A percentile compares a stretch with the other conserved stretches of the same genome.
Conservation (phyloP, 2,888 invertebrate species). For the Pollenia amentaria region DNA sequence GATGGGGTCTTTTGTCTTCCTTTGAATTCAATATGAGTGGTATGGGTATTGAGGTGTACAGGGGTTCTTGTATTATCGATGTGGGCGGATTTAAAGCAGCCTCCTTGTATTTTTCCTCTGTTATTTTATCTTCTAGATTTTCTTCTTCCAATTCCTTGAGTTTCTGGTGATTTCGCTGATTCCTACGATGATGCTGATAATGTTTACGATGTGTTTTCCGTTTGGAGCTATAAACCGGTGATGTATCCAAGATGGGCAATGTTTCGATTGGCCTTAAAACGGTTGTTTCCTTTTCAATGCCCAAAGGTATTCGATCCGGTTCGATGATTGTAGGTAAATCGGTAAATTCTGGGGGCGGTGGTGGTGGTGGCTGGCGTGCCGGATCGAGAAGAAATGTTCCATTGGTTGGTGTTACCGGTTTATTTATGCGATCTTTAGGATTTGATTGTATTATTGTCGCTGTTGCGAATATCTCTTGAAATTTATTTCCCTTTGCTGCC, state of each 20-base stretch:
- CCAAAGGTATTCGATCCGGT: conserved; percentile 66
- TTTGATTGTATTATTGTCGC: conserved; percentile 82
- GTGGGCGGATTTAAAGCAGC: conserved; percentile 80
- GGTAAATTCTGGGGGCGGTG: conserved; percentile 43
- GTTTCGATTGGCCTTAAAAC: conserved; percentile 66
- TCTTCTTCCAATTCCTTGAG: conserved; percentile 61
- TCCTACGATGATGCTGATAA: conserved; percentile 79
- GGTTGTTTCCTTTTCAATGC: conserved; percentile 59
- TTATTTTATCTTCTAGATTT: conserved; percentile 51
- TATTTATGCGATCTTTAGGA: conserved; percentile 77
- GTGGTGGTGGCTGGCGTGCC: conserved; percentile 56
- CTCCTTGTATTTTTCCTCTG: conserved; percentile 75
- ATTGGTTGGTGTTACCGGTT: conserved; percentile 75
- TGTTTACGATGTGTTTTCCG: conserved; percentile 81
- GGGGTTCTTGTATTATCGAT: conserved; percentile 77
- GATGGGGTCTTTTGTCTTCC: conserved; percentile 80
- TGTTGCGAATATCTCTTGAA: conserved; percentile 82
- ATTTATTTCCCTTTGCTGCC: conserved; percentile 81
- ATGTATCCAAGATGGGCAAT: conserved; percentile 78
- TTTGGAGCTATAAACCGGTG: conserved; percentile 76
- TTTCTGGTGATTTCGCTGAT: conserved; percentile 73
- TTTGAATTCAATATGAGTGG: conserved; percentile 81
- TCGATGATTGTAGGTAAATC: conserved; percentile 44
- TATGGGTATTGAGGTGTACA: conserved; percentile 81
- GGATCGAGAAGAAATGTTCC: conserved; percentile 78